Conservation (phyloP, 1,140 invertebrate genomes). For the Lysiphlebus fabarum region DNA sequence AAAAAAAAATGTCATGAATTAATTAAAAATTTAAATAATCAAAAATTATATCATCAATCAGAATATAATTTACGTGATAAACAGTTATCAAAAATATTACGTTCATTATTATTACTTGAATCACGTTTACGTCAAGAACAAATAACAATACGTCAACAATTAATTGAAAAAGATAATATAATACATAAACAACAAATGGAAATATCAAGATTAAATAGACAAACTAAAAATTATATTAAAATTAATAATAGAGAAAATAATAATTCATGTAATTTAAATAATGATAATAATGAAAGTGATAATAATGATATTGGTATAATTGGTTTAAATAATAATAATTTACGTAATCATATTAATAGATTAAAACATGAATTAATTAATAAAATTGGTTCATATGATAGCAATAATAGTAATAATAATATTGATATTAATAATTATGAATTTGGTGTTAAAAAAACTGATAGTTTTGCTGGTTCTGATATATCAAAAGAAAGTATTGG, state of each 20-base stretch:
- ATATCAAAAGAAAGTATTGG: slow-evolving; percentile 50
- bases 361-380: slow-evolving; percentile 47
- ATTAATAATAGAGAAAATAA: slow-evolving; percentile 34
- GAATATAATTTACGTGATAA: slow-evolving; percentile 63
- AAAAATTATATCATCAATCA: slow-evolving; percentile 59
- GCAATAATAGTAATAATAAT: slow-evolving; percentile 24
- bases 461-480: slow-evolving; percentile 52
- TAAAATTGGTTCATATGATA: slow-evolving; percentile 27
- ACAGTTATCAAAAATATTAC: slow-evolving; percentile 65
- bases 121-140: slow-evolving; percentile 72
- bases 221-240: slow-evolving; percentile 61
- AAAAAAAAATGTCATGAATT: slow-evolving; percentile 59
- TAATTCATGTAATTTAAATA: slow-evolving; percentile 46
- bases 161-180: slow-evolving; percentile 68
- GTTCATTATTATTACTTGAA: slow-evolving; percentile 68
- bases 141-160: slow-evolving; percentile 65
- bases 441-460: slow-evolving; percentile 44
- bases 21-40: slow-evolving; percentile 61
- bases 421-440: slow-evolving; percentile 7
- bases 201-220: slow-evolving; percentile 63
- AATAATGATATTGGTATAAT: slow-evolving; percentile 49
- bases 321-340: slow-evolving; percentile 27
- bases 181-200: slow-evolving; percentile 68
- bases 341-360: slow-evolving; percentile 45
- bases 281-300: slow-evolving; percentile 29